phyloP scores from a whole-genome alignment of 1,140 invertebrate species.

The Heliothis subflexa region DNA sequence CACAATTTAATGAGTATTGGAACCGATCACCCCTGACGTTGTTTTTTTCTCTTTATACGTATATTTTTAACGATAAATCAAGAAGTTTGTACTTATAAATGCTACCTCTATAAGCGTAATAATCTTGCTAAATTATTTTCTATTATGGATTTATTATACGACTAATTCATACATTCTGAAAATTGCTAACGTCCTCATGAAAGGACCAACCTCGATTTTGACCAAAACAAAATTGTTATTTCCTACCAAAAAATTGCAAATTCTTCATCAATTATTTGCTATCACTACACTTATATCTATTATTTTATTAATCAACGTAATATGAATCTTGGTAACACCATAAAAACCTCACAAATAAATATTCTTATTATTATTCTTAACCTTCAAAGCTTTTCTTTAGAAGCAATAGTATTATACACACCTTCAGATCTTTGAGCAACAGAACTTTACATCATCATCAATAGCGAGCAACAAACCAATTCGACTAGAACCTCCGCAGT shows the following conservation, averaged over 20 bases:
- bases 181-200: background rate
- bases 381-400: background rate
- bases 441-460: background rate
- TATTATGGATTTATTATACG: background rate
- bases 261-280: too few relatives aligned
- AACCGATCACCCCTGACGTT: constrained; percentile 45
- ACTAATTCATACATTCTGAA: background rate
- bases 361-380: background rate
- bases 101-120: background rate
- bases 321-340: too few relatives aligned
- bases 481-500: background rate
- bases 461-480: constrained; percentile 9
- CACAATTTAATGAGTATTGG: constrained; percentile 70
- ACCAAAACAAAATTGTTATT: too few relatives aligned
- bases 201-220: background rate
- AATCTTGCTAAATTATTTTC: background rate
- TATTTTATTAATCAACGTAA: too few relatives aligned
- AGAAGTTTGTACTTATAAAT: constrained; percentile 1
- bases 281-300: too few relatives aligned
- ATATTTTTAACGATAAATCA: background rate
- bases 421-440: background rate
- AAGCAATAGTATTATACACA: background rate
- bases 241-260: too few relatives aligned
- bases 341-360: background rate
- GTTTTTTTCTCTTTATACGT: constrained; percentile 36